These are phyloP conservation scores for Oncorhynchus keta DNA, from an alignment of 2,113 vertebrate species.

Conservation along the genomic window DNA sequence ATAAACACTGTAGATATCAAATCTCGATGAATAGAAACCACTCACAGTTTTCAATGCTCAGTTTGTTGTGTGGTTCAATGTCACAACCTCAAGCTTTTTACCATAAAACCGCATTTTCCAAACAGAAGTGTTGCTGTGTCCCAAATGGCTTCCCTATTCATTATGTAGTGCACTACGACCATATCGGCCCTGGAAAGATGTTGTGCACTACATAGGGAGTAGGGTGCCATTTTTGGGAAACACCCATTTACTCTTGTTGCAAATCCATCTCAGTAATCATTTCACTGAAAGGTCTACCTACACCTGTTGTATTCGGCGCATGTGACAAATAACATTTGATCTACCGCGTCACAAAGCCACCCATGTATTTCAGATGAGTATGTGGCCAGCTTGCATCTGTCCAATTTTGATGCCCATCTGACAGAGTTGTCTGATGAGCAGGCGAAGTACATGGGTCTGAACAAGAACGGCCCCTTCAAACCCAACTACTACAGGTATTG, in stretches of 20 bases:
- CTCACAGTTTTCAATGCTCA: no score
- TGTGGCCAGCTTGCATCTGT: constrained; percentile 97
- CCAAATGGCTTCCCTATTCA: no score
- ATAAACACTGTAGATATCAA: no score
- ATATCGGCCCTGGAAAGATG: no score
- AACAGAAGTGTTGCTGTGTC: not conserved
- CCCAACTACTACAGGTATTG: constrained; percentile 97
- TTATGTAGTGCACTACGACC: no score
- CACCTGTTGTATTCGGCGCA: no score
- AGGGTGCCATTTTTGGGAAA: no score
- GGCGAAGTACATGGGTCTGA: constrained; percentile 96
- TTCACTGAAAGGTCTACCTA: no score
- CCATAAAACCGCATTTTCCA: not conserved
- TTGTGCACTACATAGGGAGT: no score
- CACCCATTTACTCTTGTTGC: not conserved
- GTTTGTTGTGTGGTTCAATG: constrained; percentile 15
- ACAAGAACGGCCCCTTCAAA: constrained; percentile 99
- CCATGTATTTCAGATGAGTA: constrained; percentile 84
- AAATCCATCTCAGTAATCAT: not conserved
- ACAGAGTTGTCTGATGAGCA: constrained; percentile 95
- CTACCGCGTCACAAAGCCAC: constrained; percentile 1
- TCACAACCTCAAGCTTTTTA: constrained; percentile 35
- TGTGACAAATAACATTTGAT: not conserved
- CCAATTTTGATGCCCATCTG: constrained; percentile 94
- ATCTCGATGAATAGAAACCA: no score